Percentiles rank a stretch among this genome's conserved stretches.
These are phyloP conservation scores for Pseudorhombus dupliciocellatus DNA, from an alignment of 2,113 vertebrate genomes.

Conservation along the genomic window DNA sequence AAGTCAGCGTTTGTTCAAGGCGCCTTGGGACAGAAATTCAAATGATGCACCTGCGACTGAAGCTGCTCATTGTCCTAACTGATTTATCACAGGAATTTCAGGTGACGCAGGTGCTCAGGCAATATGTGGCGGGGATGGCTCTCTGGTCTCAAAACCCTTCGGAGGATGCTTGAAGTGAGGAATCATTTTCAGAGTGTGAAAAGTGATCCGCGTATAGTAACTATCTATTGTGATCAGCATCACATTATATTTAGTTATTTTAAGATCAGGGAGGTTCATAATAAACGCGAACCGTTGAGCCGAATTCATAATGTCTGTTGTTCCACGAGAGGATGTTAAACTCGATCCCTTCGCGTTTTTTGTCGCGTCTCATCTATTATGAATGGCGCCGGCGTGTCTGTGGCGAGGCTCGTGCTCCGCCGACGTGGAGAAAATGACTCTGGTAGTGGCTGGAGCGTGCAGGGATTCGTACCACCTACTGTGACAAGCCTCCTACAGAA, in stretches of 20 bases:
- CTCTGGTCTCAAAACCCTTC: neutral
- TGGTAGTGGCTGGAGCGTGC: neutral
- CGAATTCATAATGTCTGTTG: neutral
- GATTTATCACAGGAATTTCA: slow-evolving; percentile 58
- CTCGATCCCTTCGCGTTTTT: neutral
- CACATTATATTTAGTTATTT: too few species aligned
- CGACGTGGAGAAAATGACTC: slow-evolving; percentile 3
- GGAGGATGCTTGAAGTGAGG: neutral
- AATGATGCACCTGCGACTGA: slow-evolving; percentile 68
- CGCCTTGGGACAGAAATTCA: slow-evolving; percentile 39
- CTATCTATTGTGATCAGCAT: neutral
- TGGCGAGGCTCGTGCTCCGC: neutral
- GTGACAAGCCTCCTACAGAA: neutral
- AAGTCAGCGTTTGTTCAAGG: slow-evolving; percentile 54
- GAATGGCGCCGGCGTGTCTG: neutral
- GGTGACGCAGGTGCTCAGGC: slow-evolving; percentile 58
- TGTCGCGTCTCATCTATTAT: neutral
- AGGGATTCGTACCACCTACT: neutral
- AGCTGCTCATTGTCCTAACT: slow-evolving; percentile 44
- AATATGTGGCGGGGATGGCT: slow-evolving; percentile 11
- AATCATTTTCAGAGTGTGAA: neutral
- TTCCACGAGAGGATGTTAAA: neutral
- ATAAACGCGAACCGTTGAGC: too few species aligned
- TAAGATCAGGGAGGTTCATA: too few species aligned
- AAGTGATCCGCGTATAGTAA: neutral